A percentile compares a stretch with the other conserved stretches of the same genome.
Conservation (phyloP, 2,113 vertebrate species). For the Pseudorectes ferrugineus region DNA sequence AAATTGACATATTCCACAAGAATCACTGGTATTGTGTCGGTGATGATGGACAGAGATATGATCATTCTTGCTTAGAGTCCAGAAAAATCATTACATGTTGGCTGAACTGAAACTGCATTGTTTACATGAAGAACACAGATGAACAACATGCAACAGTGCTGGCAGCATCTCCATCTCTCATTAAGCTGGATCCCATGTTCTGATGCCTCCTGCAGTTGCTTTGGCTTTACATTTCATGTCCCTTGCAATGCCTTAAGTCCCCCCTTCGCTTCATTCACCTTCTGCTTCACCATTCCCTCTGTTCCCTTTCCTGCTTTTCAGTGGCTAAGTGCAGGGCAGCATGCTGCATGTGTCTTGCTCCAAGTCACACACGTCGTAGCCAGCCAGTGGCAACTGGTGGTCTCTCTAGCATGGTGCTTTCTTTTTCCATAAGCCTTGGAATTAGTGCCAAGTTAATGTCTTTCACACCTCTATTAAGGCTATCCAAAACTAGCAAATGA, state of each 20-base stretch:
- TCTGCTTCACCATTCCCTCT: background rate
- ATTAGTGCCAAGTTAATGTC: background rate
- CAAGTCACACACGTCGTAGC: background rate
- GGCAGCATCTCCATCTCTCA: background rate
- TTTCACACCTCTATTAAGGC: background rate
- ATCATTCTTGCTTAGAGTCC: background rate
- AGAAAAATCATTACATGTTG: background rate
- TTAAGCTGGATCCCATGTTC: background rate
- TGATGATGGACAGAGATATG: background rate
- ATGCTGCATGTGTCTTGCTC: background rate
- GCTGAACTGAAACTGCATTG: background rate
- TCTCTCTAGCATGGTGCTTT: background rate
- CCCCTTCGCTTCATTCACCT: background rate
- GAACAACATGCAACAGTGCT: background rate
- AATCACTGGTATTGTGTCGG: background rate
- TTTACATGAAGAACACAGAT: background rate
- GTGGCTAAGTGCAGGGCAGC: background rate
- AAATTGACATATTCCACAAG: background rate
- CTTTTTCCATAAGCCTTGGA: background rate
- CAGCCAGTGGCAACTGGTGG: background rate
- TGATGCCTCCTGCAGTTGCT: background rate
- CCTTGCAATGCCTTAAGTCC: background rate
- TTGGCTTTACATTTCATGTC: background rate
- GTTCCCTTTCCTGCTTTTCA: background rate
- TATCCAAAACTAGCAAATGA: background rate